Evolutionary conservation across 2,797 vertebrate species (phyloP).

Genomic region (Lutjanus argentimaculatus): DNA sequence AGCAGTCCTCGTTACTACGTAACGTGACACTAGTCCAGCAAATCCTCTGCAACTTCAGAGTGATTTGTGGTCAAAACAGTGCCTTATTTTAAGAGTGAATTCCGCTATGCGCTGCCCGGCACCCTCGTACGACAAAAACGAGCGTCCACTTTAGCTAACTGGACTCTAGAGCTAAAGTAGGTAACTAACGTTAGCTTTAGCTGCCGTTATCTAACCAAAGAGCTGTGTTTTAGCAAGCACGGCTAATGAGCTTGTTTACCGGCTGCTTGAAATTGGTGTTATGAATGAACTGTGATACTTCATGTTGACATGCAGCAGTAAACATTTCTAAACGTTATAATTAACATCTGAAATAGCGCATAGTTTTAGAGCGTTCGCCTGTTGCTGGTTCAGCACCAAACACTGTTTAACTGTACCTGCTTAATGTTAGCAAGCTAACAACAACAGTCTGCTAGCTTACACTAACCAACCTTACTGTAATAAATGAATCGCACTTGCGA

Average conservation of each 20-base stretch:
- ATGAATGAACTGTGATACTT: background rate
- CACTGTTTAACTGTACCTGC: constrained; percentile 6
- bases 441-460: constrained; percentile 6
- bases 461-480: too few relatives aligned
- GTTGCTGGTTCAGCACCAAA: constrained; percentile 35
- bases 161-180: constrained; percentile 16
- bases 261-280: background rate
- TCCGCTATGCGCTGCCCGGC: background rate
- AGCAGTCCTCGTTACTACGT: rapidly evolving
- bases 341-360: background rate
- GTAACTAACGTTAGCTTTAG: constrained; percentile 28
- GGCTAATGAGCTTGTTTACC: constrained; percentile 26
- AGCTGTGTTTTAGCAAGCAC: constrained; percentile 37
- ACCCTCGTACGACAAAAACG: background rate
- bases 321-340: rapidly evolving
- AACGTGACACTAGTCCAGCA: rapidly evolving
- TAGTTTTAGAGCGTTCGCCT: constrained; percentile 8
- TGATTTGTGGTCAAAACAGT: rapidly evolving
- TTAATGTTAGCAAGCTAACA: constrained; percentile 28
- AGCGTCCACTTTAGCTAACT: constrained; percentile 35
- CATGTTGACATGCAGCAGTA: background rate
- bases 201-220: constrained; percentile 43
- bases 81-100: background rate
- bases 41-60: rapidly evolving
- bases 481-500: background rate